Evolutionary conservation across 2,113 vertebrate species (phyloP).

Genomic region (Caranx melampygus): DNA sequence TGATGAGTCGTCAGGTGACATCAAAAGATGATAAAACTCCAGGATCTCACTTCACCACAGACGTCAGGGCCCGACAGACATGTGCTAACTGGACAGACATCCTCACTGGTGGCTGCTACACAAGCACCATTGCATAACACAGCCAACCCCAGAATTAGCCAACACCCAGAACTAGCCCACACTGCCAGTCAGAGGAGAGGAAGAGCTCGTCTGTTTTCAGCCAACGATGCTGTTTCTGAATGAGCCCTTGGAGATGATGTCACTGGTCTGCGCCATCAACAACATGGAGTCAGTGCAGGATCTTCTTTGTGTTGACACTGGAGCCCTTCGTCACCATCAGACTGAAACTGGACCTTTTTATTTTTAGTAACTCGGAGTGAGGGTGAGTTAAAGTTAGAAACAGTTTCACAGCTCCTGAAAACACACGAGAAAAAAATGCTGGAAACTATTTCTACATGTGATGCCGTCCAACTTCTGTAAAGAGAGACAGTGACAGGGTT

Average conservation of each 20-base stretch:
- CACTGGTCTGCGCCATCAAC: conserved; percentile 26
- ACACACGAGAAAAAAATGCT: background rate
- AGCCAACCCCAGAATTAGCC: conserved; percentile 27
- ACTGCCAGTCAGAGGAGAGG: conserved; percentile 13
- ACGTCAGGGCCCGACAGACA: conserved; percentile 27
- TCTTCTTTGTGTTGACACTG: background rate
- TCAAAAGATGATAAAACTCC: conserved; percentile 29
- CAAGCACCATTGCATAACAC: conserved; percentile 31
- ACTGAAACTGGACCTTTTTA: no score
- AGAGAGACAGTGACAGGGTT: conserved; percentile 6
- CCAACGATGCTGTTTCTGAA: no score
- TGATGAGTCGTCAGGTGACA: conserved; percentile 14
- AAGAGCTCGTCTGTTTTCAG: no score
- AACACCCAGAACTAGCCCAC: conserved; percentile 26
- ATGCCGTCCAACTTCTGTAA: conserved; percentile 29
- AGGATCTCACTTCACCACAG: conserved; percentile 27
- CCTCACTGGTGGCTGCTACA: conserved; percentile 12
- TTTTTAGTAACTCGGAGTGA: no score
- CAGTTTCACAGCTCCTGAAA: background rate
- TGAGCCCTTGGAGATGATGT: conserved; percentile 49
- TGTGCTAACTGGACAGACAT: conserved; percentile 44
- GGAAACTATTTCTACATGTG: conserved; percentile 42
- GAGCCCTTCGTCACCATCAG: background rate
- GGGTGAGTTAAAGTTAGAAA: background rate
- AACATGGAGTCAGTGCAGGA: conserved; percentile 49